These are phyloP conservation scores for Orgyia antiqua DNA, from an alignment of 2,888 invertebrate genomes.

Conservation along the genomic window DNA sequence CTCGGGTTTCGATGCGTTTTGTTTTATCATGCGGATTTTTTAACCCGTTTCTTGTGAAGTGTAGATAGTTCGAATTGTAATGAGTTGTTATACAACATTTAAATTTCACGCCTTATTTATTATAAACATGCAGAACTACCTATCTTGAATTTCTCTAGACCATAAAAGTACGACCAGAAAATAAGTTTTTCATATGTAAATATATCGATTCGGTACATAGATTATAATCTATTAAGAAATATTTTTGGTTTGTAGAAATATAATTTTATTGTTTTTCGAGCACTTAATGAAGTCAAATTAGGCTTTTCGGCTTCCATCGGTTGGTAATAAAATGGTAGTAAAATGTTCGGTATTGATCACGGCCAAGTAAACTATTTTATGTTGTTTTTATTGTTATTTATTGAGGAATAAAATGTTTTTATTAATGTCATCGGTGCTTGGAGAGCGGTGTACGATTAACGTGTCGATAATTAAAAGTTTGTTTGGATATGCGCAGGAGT, in stretches of 20 bases:
- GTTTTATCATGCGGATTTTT: slow-evolving; percentile 16
- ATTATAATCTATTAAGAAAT: slow-evolving; percentile 13
- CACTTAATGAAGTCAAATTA: slow-evolving; percentile 72
- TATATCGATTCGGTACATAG: slow-evolving; percentile 15
- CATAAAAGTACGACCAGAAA: slow-evolving; percentile 9
- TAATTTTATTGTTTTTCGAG: slow-evolving; percentile 63
- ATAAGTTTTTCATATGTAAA: slow-evolving; percentile 18
- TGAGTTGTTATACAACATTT: background rate
- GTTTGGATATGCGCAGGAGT: slow-evolving; percentile 26
- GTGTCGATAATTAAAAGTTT: slow-evolving; percentile 32
- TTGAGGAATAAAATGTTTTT: slow-evolving; percentile 68
- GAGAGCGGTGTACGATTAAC: slow-evolving; percentile 32
- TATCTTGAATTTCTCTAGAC: background rate
- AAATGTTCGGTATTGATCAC: slow-evolving; percentile 67
- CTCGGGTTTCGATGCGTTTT: slow-evolving; percentile 21
- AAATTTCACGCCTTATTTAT: background rate
- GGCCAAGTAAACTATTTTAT: slow-evolving; percentile 70
- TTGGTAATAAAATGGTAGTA: slow-evolving; percentile 64
- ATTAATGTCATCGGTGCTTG: slow-evolving; percentile 62
- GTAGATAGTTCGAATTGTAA: background rate
- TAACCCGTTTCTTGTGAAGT: background rate
- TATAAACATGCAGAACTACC: too few species aligned
- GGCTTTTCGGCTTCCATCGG: slow-evolving; percentile 63
- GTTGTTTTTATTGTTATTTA: slow-evolving; percentile 75
- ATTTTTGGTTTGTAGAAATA: slow-evolving; percentile 45